These are phyloP conservation scores for Sciurus niger DNA, from an alignment of 2,113 vertebrate species.

Conservation along the genomic window DNA sequence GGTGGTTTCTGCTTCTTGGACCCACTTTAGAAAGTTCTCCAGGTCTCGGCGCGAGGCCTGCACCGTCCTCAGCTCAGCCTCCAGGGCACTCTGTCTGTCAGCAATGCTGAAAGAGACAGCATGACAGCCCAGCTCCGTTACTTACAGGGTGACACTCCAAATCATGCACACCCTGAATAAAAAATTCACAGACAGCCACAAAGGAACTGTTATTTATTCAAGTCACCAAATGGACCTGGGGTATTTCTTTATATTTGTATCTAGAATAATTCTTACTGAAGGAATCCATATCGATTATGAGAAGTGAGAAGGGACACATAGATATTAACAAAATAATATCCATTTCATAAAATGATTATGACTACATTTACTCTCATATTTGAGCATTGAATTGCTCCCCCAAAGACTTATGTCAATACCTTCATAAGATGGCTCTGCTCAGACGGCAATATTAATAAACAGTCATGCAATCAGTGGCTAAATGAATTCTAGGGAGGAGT, in stretches of 20 bases:
- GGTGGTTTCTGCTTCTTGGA: constrained; percentile 96
- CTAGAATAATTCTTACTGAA: not conserved
- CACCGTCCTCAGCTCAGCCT: constrained; percentile 92
- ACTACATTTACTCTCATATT: not conserved
- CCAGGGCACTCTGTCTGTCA: constrained; percentile 92
- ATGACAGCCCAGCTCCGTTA: not conserved
- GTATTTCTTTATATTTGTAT: not conserved
- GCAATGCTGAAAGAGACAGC: constrained; percentile 89
- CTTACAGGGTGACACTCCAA: not conserved
- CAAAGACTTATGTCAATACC: not conserved
- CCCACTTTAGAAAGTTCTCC: constrained; percentile 96
- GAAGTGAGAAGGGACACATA: not conserved
- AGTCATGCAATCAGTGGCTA: not conserved
- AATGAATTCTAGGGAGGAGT: constrained; percentile 1
- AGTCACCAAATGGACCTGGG: not conserved
- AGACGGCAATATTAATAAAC: constrained; percentile 2
- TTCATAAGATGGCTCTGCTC: not conserved
- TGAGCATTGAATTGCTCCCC: not conserved
- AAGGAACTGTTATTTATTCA: not conserved
- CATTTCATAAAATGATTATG: not conserved
- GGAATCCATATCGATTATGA: not conserved
- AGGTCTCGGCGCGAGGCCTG: constrained; percentile 94
- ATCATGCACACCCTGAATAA: not conserved
- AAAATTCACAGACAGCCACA: constrained; percentile 49
- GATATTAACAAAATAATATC: not conserved